phyloP scores from a whole-genome alignment of 2,797 vertebrate species.

The Jordanella pulchra region DNA sequence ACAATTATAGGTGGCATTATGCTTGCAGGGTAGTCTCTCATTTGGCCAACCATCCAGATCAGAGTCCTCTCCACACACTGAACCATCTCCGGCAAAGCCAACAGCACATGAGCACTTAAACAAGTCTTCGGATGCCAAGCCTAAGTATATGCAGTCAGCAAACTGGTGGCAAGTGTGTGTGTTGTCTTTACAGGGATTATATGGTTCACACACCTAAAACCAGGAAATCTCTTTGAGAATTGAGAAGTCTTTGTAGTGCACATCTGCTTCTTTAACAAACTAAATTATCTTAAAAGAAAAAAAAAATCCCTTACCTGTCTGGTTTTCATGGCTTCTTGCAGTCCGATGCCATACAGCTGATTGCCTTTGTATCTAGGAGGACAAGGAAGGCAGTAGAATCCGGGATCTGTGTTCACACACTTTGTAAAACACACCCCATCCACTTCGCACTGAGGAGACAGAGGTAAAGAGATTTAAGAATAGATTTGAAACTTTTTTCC shows the following conservation, averaged over 20 bases:
- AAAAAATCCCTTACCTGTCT: slow-evolving; percentile 83
- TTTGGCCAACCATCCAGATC: slow-evolving; percentile 99
- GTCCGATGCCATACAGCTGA: slow-evolving; percentile 89
- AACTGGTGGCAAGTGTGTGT: slow-evolving; percentile 90
- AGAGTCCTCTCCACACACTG: slow-evolving; percentile 91
- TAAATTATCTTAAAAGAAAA: not conserved
- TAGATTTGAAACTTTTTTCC: not conserved
- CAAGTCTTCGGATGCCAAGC: slow-evolving; percentile 90
- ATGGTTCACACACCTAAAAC: slow-evolving; percentile 90
- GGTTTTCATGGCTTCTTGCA: slow-evolving; percentile 82
- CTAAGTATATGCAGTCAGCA: slow-evolving; percentile 89
- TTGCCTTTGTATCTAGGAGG: slow-evolving; percentile 90
- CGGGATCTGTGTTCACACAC: slow-evolving; percentile 93
- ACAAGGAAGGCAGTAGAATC: slow-evolving; percentile 94
- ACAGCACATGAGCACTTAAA: slow-evolving; percentile 91
- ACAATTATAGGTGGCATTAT: slow-evolving; percentile 93
- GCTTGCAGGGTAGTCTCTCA: slow-evolving; percentile 85
- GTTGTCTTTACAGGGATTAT: slow-evolving; percentile 94
- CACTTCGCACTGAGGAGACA: slow-evolving; percentile 85
- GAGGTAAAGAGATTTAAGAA: slow-evolving; percentile 9
- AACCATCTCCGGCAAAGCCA: slow-evolving; percentile 93
- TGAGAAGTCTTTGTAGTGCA: not conserved
- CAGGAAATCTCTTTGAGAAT: slow-evolving; percentile 4
- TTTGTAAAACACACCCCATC: slow-evolving; percentile 87
- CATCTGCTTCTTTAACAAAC: not conserved